Evolutionary conservation across 2,797 vertebrate genomes (phyloP), one percentile per base, ranked within the genome.

Genomic region (Semaprochilodus insignis): DNA sequence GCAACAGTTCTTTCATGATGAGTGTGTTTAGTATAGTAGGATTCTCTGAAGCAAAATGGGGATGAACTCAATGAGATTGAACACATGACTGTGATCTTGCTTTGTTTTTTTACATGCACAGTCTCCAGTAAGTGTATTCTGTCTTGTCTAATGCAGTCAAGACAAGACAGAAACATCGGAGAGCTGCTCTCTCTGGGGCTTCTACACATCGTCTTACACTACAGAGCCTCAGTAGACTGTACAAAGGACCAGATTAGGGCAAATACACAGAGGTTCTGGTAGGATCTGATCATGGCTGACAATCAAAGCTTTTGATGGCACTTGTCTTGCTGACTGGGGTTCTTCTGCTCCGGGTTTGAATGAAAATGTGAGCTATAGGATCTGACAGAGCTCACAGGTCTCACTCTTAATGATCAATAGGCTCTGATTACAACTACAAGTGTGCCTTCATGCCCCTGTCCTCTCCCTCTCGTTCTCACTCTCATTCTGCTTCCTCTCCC

Each of bases 301-400:
- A 66, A 66, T 66, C 63, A 36, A 10, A 66, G 34, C 16, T 31
- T 66, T 66, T 66, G 31, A 36, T 34, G 63, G 15, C 31, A 19
- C 63, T 66, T 66, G 17, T 34, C 63, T 36, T 36, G 63, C 63
- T 66, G 63, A 66, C 31, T 66, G 63, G 31, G 27, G 63, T 31
- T 36, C 63, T 66, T 66, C 63, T 66, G 17, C 31, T 36, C 31
- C 0, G 27, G 1, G 60, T 63, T 27, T 27, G 13, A 63, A 63
- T 63, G 25, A 31, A 65, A 65, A 17, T 40, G 31, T 10, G 31
- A 40, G 31, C 63, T 36, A 66, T 34, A 11, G 63, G 63, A 66
- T 66, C 31, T 36, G 31, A 34, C 63, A 66, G 63, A 66, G 17
- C 34, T 66, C 63, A 66, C 63, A 8, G 34, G 16, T 36, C 31